Base-by-base conservation (phyloP, 2,797 vertebrate genomes). In the Rhyacichthys aspro region DNA sequence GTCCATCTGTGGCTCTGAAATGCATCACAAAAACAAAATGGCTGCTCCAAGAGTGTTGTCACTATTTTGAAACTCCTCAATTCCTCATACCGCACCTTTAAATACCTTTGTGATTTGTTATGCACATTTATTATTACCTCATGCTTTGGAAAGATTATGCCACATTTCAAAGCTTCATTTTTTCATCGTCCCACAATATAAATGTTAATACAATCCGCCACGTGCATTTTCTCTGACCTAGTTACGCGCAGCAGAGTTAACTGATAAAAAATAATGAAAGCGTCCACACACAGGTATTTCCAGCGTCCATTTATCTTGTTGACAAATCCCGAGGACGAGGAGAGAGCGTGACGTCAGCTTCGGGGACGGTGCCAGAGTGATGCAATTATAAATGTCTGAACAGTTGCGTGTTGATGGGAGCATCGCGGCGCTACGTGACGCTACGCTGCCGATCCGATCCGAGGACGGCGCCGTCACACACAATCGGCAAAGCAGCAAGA, bases 361-460 rank as follows among this genome's bases (percentile, higher is more conserved):
- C 72, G 41, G 74, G 60, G 7, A 56, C 11, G 38, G 71, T 59
- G 69, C 70, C 59, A 81, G 48, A 80, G 72, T 77, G 83, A 87
- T 86, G 86, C 82, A 86, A 84, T 80, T 83, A 81, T 70, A 88
- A 88, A 89, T 83, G 83, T 86, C 72, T 85, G 90, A 88, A 91
- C 90, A 91, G 86, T 90, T 92, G 88, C 66, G 85, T 83, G 89
- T 88, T 88, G 88, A 88, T 86, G 88, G 87, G 84, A 89, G 88
- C 88, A 82, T 90, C 67, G 72, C 87, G 43, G 68, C 77, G 88
- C 86, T 74, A 55, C 32, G 86, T 74, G 74, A 85, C 66, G 88
- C 72, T 88, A 88, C 80, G 86, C 78, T 88, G 87, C 87, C 71
- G 86, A 90, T 89, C 77, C 86, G 85, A 89, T 88, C 84, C 87